Base-by-base conservation (phyloP, 2,113 vertebrate species). In the Bubalus kerabau region DNA sequence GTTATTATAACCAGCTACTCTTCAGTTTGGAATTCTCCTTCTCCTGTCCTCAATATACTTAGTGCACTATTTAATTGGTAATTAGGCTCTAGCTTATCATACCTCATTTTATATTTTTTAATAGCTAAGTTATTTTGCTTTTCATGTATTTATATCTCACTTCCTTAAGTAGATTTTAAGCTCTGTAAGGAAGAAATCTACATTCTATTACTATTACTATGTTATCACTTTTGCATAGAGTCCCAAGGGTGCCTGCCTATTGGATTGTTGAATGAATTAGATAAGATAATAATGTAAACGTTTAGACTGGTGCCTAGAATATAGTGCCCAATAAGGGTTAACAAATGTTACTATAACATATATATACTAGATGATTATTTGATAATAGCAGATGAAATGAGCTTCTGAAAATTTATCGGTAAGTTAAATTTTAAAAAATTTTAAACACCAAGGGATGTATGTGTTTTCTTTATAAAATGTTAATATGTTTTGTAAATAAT, bases 391-490 rank as follows among this genome's bases (percentile, higher is more conserved):
- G 28, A 88, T 64, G 30, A 94, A 80, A 52, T 80, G 32, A 87
- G 14, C n/a, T 78, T 17, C 36, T 97, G 40, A 91, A 96, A 87
- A 78, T 48, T 24, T 76, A 76, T 71, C 8, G 57, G 30, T 54
- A 83, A 14, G 56, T 60, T 92, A 19, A 85, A 76, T 83, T 89
- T 84, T 89, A 64, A n/a, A 64, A 4, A 93, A 74, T 95, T 93
- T 81, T 59, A 92, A 93, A 60, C 28, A 91, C 12, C 64, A 52
- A 7, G 13, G 43, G 13, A 71, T 84, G 28, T 54, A 87, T 40
- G 4, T 87, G 32, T 96, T 95, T 96, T 97, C 59, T 71, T 97
- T 84, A 57, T 36, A 80, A 94, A 88, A 94, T 81, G 8, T 96
- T 64, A 80, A 2, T 71, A 56, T 28, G 11, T 60, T 78, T 91